Evolutionary conservation across 2,888 invertebrate species (phyloP), one percentile per base, ranked within the genome.

Genomic region (Hedya salicella): DNA sequence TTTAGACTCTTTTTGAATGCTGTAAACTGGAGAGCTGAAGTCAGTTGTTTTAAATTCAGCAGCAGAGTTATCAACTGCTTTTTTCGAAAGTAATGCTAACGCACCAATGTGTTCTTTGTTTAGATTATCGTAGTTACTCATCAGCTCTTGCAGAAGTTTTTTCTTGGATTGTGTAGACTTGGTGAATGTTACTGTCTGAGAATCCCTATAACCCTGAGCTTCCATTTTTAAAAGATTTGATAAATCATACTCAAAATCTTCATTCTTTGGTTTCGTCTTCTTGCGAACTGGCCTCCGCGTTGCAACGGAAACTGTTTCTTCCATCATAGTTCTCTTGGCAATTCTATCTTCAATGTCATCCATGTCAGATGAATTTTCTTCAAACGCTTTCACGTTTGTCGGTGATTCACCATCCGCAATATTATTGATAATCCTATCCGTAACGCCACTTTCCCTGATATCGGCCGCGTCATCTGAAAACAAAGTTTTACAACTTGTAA

Each of bases 181-280:
- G 36, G 81, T 61, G 48, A 69, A 79, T 39, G 76, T 68, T 19
- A 75, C 73, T 13, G 80, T 69, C 70, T 86, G 83, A 8, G 89
- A 83, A 68, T 91, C 92, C 68, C 89, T 81, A 73, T 92, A 91
- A 5, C 92, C 91, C 69, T 91, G 91, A 0, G 90, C 90, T 82
- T 92, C 92, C 85, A 87, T 82, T 82, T 93, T 94, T 40, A 93
- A 78, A 61, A 94, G 80, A 83, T 93, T 93, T 3, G 94, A 94
- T 70, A 95, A 85, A 85, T 95, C 95, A 77, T 95, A 96, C 72
- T 95, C 94, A 79, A 95, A 96, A 85, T 96, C 95, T 76, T 94
- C 95, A 77, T 94, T 93, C 70, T 94, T 93, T 8, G 93, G 93
- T 81, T 94, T 95, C 0, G 94, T 91, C 70, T 94, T 94, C 80